phyloP scores from a whole-genome alignment of 2,797 vertebrate genomes.

The Notamacropus eugenii region DNA sequence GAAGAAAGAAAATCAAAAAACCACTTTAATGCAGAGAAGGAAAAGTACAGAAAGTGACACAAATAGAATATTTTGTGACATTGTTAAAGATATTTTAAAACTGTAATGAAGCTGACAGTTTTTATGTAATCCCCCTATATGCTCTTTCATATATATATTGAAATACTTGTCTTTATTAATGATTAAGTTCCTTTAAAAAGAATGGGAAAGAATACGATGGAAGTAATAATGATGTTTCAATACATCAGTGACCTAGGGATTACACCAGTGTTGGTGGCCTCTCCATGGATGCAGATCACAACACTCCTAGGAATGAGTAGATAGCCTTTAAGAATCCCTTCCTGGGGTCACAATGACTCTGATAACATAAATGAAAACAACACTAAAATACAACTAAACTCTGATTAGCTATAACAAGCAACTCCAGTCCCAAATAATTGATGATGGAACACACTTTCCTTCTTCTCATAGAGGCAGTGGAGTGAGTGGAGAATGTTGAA shows the following conservation, averaged over 20 bases:
- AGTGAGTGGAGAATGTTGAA: not conserved
- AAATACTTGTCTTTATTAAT: not conserved
- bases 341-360: not conserved
- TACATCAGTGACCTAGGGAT: not conserved
- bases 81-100: not conserved
- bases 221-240: not conserved
- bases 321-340: not conserved
- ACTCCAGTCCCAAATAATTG: not conserved
- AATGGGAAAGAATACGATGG: not conserved
- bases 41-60: not conserved
- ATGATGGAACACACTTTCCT: not conserved
- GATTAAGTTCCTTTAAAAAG: not conserved
- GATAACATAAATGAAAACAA: not conserved
- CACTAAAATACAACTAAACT: not conserved
- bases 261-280: not conserved
- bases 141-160: not conserved
- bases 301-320: not conserved
- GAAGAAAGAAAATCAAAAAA: not conserved
- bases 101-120: not conserved
- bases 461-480: not conserved
- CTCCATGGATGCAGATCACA: not conserved
- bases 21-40: not conserved
- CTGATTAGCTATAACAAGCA: not conserved
- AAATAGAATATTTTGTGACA: not conserved
- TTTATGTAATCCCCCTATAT: not conserved